phyloP scores from a whole-genome alignment of 1,140 invertebrate species.

The Hycleus phaleratus region DNA sequence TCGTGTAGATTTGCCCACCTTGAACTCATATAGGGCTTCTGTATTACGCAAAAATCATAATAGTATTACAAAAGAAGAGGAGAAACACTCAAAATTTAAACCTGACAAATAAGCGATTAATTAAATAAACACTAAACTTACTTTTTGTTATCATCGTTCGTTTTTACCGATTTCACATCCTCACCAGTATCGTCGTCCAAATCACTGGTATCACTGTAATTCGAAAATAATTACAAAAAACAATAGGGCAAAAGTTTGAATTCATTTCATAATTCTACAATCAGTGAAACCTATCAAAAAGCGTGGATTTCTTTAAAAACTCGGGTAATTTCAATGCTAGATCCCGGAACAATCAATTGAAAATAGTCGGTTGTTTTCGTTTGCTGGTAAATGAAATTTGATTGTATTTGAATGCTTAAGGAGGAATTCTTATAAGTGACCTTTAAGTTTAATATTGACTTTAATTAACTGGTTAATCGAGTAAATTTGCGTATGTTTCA shows the following conservation, averaged over 20 bases:
- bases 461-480: conserved; percentile 13
- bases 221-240: neutral
- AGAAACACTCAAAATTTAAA: neutral
- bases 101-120: no score
- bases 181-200: conserved; percentile 52
- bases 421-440: conserved; percentile 14
- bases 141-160: conserved; percentile 61
- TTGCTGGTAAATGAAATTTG: conserved; percentile 4
- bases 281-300: no score
- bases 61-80: neutral
- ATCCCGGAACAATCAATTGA: neutral
- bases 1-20: conserved; percentile 15
- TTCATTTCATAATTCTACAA: neutral
- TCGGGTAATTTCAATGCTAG: neutral
- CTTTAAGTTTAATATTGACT: conserved; percentile 8
- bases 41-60: conserved; percentile 16
- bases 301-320: no score
- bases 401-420: no score
- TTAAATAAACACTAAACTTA: conserved; percentile 40
- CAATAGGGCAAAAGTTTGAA: neutral
- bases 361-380: neutral
- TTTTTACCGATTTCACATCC: conserved; percentile 53
- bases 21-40: conserved; percentile 29
- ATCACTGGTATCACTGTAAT: conserved; percentile 48
- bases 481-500: neutral